phyloP scores from a whole-genome alignment of 2,888 invertebrate species.

The Carcina quercana region DNA sequence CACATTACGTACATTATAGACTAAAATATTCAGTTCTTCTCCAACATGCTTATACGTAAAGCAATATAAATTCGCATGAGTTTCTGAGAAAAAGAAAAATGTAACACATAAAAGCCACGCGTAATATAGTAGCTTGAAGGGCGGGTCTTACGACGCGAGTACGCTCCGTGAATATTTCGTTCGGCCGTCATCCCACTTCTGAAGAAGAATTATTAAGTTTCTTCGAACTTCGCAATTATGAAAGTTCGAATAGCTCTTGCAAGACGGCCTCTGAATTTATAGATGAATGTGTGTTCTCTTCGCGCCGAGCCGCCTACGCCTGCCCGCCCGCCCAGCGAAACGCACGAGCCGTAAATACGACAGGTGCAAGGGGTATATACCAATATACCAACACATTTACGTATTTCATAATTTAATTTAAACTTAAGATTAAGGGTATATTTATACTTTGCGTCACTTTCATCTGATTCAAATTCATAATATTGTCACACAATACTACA shows the following conservation, averaged over 20 bases:
- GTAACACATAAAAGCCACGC: conserved; percentile 48
- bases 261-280: conserved; percentile 72
- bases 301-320: conserved; percentile 16
- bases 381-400: neutral
- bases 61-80: too few relatives aligned
- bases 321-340: conserved; percentile 21
- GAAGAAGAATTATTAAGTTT: conserved; percentile 75
- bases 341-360: too few relatives aligned
- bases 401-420: conserved; percentile 2
- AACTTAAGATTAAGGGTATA: too few relatives aligned
- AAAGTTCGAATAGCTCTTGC: conserved; percentile 72
- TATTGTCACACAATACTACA: too few relatives aligned
- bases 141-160: conserved; percentile 46
- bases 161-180: conserved; percentile 70
- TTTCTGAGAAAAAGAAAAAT: conserved; percentile 41
- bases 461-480: too few relatives aligned
- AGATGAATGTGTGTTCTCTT: conserved; percentile 65
- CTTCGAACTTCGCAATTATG: conserved; percentile 72
- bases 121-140: conserved; percentile 55
- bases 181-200: conserved; percentile 69
- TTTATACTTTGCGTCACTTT: too few relatives aligned
- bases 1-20: too few relatives aligned
- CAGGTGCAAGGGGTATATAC: neutral
- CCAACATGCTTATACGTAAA: conserved; percentile 8
- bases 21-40: too few relatives aligned